phyloP scores from a whole-genome alignment of 2,797 vertebrate genomes.

The Crenichthys baileyi region DNA sequence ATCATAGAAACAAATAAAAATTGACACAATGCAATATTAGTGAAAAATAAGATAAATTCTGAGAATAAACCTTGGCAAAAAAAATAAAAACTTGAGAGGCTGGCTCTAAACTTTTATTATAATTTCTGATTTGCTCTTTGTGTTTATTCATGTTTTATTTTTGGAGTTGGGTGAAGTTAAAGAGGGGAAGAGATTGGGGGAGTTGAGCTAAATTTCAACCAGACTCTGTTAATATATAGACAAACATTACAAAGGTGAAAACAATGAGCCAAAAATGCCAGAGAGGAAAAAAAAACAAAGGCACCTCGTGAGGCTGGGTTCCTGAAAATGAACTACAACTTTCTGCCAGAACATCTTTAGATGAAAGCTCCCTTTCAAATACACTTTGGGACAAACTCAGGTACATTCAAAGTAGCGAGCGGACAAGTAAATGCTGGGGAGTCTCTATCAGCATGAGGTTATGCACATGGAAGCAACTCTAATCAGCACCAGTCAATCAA shows the following conservation, averaged over 20 bases:
- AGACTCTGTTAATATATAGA: background rate
- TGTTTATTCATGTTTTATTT: background rate
- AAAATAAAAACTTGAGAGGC: background rate
- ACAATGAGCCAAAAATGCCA: background rate
- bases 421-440: slow-evolving; percentile 30
- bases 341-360: slow-evolving; percentile 47
- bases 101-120: background rate
- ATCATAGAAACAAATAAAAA: background rate
- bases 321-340: slow-evolving; percentile 43
- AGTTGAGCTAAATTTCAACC: background rate
- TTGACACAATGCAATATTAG: background rate
- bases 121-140: background rate
- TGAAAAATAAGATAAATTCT: background rate
- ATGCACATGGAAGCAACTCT: slow-evolving; percentile 38
- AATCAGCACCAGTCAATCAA: slow-evolving; percentile 56
- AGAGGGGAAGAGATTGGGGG: background rate
- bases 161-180: background rate
- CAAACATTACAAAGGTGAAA: background rate
- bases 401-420: slow-evolving; percentile 13
- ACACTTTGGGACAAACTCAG: background rate
- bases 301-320: background rate
- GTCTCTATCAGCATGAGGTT: slow-evolving; percentile 25
- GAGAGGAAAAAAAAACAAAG: background rate
- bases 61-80: background rate
- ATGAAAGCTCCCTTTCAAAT: slow-evolving; percentile 9